Evolutionary conservation across 1,140 invertebrate species (phyloP), one percentile per base, ranked within the genome.

Genomic region (Trachymyrmex cornetzi): DNA sequence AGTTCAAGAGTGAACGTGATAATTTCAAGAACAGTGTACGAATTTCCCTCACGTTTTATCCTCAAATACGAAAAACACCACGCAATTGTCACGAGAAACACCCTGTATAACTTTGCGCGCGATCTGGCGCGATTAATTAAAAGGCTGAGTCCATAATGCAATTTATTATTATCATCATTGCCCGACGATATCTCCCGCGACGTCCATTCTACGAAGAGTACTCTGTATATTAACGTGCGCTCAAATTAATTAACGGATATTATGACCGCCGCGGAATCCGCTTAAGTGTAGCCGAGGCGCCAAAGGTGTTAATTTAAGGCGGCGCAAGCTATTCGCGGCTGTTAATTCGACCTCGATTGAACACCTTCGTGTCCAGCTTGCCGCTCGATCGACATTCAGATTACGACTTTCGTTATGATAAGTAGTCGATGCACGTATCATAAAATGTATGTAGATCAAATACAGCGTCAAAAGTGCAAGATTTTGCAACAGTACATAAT

Each of bases 161-260:
- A 82, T 82, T 82, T 82, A 74, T 82, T 72, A 74, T 82, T 22
- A 48, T 82, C 80, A 7, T 82, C 34, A 72, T 71, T 59, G 22
- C 22, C 34, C 55, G 30, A 72, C 80, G 55, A 74, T 72, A 48
- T 61, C 53, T 82, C 55, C 38, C 67, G 80, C 63, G 66, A 82
- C 38, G 55, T 61, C n/a, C 53, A 48, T 48, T 59, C 66, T 72
- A 22, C 53, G 16, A 59, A 27, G 66, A 75, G 27, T 75, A 48
- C 24, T 84, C 55, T 57, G 71, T 75, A 59, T 82, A 84, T 84
- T 74, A 75, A 84, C 80, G 69, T 38, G 24, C 24, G 69, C 38
- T 75, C 69, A 61, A 84, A 84, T 84, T 84, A 84, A 84, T 84
- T 84, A 84, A 84, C 69, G 80, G 38, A 84, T 61, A 84, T 84